phyloP scores from a whole-genome alignment of 1,140 invertebrate species.

The Contarinia nasturtii region DNA sequence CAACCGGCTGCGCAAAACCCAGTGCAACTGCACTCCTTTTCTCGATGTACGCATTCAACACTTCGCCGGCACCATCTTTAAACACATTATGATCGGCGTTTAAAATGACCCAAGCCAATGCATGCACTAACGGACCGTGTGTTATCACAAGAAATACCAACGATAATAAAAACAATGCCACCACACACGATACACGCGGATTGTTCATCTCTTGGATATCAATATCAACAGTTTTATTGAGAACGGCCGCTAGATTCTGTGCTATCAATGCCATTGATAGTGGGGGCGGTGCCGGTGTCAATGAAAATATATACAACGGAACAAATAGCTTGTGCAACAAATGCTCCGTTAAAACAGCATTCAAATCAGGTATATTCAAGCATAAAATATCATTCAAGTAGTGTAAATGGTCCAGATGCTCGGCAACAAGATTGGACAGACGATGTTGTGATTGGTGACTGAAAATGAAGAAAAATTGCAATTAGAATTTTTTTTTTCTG shows the following conservation, averaged over 20 bases:
- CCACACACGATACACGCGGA: slow-evolving; percentile 68
- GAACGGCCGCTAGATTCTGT: slow-evolving; percentile 35
- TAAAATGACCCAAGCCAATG: slow-evolving; percentile 73
- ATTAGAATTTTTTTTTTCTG: no score
- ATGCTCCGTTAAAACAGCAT: slow-evolving; percentile 90
- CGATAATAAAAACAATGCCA: slow-evolving; percentile 79
- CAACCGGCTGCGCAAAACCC: slow-evolving; percentile 28
- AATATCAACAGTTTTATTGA: slow-evolving; percentile 32
- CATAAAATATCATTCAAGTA: slow-evolving; percentile 95
- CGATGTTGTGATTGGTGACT: slow-evolving; percentile 81
- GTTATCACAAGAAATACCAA: slow-evolving; percentile 93
- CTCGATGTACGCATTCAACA: slow-evolving; percentile 52
- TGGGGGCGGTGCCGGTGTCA: slow-evolving; percentile 32
- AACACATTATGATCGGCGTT: slow-evolving; percentile 53
- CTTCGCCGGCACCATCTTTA: slow-evolving; percentile 46
- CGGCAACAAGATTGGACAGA: slow-evolving; percentile 85
- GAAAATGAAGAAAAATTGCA: slow-evolving; percentile 23
- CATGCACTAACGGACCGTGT: slow-evolving; percentile 71
- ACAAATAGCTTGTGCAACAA: slow-evolving; percentile 82
- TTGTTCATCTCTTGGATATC: slow-evolving; percentile 28
- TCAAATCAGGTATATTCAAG: slow-evolving; percentile 79
- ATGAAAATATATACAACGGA: slow-evolving; percentile 85
- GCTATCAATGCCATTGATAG: slow-evolving; percentile 32
- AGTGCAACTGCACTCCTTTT: slow-evolving; percentile 26
- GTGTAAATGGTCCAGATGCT: slow-evolving; percentile 94